A percentile compares a stretch with the other conserved stretches of the same genome.
Evolutionary conservation across 2,888 invertebrate genomes (phyloP).

Genomic region (Hirtodrosophila cameraria): DNA sequence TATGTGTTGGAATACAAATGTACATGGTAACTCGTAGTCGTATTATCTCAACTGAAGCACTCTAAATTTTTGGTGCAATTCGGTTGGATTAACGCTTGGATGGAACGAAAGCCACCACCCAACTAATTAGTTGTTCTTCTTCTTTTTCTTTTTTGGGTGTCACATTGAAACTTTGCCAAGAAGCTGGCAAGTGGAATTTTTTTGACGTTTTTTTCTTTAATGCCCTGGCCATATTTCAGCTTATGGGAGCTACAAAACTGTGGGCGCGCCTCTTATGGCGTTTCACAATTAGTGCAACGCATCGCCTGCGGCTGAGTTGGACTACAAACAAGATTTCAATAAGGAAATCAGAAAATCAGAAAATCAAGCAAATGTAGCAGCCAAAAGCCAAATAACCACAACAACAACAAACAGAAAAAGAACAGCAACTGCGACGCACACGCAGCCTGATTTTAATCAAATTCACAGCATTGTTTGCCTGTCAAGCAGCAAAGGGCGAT

Average conservation of each 20-base stretch:
- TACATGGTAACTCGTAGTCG: neutral
- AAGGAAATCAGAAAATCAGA: constrained; percentile 61
- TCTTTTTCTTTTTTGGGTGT: constrained; percentile 21
- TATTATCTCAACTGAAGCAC: neutral
- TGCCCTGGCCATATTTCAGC: constrained; percentile 21
- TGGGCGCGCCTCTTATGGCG: constrained; percentile 56
- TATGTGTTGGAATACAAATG: too few species aligned
- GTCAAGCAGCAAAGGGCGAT: constrained; percentile 77
- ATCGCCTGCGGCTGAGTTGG: constrained; percentile 64
- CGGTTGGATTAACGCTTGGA: constrained; percentile 42
- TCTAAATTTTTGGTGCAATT: constrained; percentile 8
- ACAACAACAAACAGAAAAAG: constrained; percentile 33
- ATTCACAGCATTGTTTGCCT: constrained; percentile 82
- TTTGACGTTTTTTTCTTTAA: neutral
- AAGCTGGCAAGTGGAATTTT: constrained; percentile 26
- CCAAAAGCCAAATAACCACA: constrained; percentile 47
- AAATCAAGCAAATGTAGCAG: constrained; percentile 58
- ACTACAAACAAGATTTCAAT: constrained; percentile 73
- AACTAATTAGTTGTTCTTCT: constrained; percentile 74
- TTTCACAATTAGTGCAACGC: constrained; percentile 76
- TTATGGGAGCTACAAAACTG: constrained; percentile 1
- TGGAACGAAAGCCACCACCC: constrained; percentile 40
- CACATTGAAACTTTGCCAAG: constrained; percentile 69
- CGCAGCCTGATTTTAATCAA: constrained; percentile 80
- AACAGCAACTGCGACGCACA: constrained; percentile 57